These are phyloP conservation scores for Gryllus bimaculatus DNA, from an alignment of 1,140 invertebrate genomes.

Conservation along the genomic window DNA sequence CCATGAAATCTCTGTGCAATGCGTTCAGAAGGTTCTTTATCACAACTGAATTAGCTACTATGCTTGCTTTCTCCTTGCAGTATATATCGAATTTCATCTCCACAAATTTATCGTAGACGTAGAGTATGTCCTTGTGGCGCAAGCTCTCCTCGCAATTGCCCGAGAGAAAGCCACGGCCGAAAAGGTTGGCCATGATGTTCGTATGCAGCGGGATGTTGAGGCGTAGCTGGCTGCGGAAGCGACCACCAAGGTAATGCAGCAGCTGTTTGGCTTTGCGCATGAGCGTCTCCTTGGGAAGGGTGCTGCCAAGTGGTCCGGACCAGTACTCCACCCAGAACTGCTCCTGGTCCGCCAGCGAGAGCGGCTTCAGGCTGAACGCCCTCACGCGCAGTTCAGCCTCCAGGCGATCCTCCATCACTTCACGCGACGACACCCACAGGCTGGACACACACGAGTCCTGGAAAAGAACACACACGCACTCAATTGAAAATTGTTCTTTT, in stretches of 20 bases:
- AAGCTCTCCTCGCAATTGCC: background rate
- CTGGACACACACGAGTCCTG: background rate
- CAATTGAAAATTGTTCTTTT: too few relatives aligned
- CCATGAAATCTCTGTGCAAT: conserved; percentile 1
- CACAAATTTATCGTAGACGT: background rate
- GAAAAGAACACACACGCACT: background rate
- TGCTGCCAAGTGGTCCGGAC: background rate
- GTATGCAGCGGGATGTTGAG: background rate
- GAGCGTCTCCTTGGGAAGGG: background rate
- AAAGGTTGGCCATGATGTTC: background rate
- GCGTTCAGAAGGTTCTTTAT: background rate
- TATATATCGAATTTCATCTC: background rate
- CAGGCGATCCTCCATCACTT: background rate
- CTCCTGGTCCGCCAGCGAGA: background rate
- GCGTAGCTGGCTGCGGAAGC: background rate
- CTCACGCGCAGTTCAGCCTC: background rate
- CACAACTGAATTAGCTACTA: background rate
- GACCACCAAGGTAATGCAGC: background rate
- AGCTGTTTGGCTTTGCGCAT: background rate
- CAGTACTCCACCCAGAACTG: background rate
- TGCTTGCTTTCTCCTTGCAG: background rate
- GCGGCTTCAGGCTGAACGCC: background rate
- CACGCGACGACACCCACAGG: background rate
- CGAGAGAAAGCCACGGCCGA: background rate
- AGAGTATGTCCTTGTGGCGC: background rate